A percentile compares a stretch with the other conserved stretches of the same genome.
These are phyloP conservation scores for Xylocampa areola DNA, from an alignment of 2,888 invertebrate species.

Conservation along the genomic window DNA sequence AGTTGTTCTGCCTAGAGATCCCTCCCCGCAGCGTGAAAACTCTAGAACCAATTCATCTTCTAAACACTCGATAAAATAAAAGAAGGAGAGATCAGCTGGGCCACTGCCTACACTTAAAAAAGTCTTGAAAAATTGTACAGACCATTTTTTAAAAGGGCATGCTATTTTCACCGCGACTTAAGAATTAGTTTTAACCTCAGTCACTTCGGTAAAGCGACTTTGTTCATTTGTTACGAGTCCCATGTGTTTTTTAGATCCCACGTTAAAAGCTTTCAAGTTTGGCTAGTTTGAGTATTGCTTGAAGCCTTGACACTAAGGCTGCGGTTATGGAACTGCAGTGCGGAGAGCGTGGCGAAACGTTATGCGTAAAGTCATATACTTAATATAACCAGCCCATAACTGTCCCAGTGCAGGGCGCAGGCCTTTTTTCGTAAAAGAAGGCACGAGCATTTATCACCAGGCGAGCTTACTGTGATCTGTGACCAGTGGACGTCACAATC, in stretches of 20 bases:
- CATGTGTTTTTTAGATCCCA: conserved; percentile 67
- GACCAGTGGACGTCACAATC: no score
- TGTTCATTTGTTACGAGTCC: conserved; percentile 60
- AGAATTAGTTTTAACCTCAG: conserved; percentile 60
- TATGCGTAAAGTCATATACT: not conserved
- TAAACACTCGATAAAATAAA: no score
- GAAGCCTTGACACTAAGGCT: conserved; percentile 11
- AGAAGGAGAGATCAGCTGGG: no score
- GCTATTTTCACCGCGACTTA: conserved; percentile 49
- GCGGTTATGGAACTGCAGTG: conserved; percentile 5
- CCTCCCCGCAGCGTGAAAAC: no score
- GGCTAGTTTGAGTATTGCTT: conserved; percentile 36
- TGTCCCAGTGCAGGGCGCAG: no score
- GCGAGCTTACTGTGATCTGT: no score
- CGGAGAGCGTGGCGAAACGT: not conserved
- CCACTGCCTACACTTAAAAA: no score
- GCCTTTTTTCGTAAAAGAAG: no score
- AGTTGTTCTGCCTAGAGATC: no score
- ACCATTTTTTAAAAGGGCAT: conserved; percentile 44
- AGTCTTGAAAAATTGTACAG: conserved; percentile 13
- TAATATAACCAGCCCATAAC: conserved; percentile 8
- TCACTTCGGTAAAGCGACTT: conserved; percentile 54
- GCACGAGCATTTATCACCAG: no score
- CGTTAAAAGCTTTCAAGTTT: conserved; percentile 72
- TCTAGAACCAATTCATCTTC: no score